phyloP scores from a whole-genome alignment of 2,797 vertebrate genomes.

The Pangasius mekongensis region DNA sequence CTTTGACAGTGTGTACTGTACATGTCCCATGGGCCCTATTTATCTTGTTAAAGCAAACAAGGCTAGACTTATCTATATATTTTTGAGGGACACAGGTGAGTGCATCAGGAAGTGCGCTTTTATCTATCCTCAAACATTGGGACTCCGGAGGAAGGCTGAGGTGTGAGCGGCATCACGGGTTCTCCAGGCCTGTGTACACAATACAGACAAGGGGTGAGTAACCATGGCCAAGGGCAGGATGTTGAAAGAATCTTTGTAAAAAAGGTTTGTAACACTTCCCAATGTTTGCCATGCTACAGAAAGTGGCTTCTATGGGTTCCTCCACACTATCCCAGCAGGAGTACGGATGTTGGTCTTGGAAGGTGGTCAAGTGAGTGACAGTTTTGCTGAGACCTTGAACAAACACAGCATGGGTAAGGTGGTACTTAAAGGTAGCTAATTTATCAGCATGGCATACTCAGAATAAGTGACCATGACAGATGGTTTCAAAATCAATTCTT shows the following conservation, averaged over 20 bases:
- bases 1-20: background rate
- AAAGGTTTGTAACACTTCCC: background rate
- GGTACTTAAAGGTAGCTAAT: constrained; percentile 30
- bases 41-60: constrained; percentile 38
- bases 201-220: constrained; percentile 72
- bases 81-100: constrained; percentile 48
- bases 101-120: constrained; percentile 64
- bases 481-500: constrained; percentile 16
- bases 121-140: constrained; percentile 69
- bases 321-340: constrained; percentile 70
- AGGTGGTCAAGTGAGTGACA: constrained; percentile 41
- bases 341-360: constrained; percentile 69
- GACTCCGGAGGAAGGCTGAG: constrained; percentile 67
- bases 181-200: constrained; percentile 70
- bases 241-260: constrained; percentile 3
- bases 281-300: constrained; percentile 65
- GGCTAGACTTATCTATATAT: constrained; percentile 61
- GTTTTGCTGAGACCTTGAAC: constrained; percentile 51
- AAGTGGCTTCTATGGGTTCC: constrained; percentile 84
- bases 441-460: constrained; percentile 2
- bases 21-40: constrained; percentile 20
- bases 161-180: constrained; percentile 63
- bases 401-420: constrained; percentile 17
- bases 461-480: background rate
- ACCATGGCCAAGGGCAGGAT: constrained; percentile 1